Percentiles rank a stretch among this genome's conserved stretches.
Conservation (phyloP, 2,797 vertebrate genomes). For the Coregonus sp. region DNA sequence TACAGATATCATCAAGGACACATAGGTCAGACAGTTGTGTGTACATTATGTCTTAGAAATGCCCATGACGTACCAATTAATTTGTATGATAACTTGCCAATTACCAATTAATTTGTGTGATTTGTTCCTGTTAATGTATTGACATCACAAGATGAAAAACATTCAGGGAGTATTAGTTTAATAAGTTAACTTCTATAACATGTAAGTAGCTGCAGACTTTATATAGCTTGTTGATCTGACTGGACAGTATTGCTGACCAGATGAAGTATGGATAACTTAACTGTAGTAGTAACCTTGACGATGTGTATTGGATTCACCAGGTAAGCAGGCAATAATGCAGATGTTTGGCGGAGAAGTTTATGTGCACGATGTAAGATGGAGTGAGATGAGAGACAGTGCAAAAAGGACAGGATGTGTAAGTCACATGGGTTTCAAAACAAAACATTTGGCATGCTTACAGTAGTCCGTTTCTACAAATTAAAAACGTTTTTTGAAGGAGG, state of each 20-base stretch:
- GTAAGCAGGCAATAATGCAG: conserved; percentile 81
- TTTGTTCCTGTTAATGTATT: conserved; percentile 50
- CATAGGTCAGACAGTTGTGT: conserved; percentile 57
- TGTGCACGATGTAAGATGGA: conserved; percentile 47
- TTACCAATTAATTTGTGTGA: conserved; percentile 23
- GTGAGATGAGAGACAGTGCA: conserved; percentile 39
- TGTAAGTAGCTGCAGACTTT: conserved; percentile 56
- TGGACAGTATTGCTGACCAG: conserved; percentile 12
- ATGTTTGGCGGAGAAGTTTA: conserved; percentile 76
- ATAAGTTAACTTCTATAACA: conserved; percentile 51
- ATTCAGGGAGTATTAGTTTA: conserved; percentile 55
- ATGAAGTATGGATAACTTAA: conserved; percentile 45
- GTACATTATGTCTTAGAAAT: conserved; percentile 62
- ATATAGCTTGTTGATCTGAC: conserved; percentile 49
- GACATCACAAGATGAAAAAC: conserved; percentile 60
- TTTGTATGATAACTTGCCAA: no score
- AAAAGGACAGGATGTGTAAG: conserved; percentile 46
- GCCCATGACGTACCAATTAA: no score
- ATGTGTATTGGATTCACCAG: conserved; percentile 56
- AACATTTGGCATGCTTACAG: conserved; percentile 79
- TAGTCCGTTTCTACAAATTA: conserved; percentile 30
- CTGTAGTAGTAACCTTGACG: conserved; percentile 64
- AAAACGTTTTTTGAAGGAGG: conserved; percentile 38
- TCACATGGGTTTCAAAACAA: conserved; percentile 39
- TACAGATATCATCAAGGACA: conserved; percentile 69